Percentiles rank a stretch among this genome's conserved stretches.
phyloP scores from a whole-genome alignment of 2,888 invertebrate genomes.

The Coremacera marginata region DNA sequence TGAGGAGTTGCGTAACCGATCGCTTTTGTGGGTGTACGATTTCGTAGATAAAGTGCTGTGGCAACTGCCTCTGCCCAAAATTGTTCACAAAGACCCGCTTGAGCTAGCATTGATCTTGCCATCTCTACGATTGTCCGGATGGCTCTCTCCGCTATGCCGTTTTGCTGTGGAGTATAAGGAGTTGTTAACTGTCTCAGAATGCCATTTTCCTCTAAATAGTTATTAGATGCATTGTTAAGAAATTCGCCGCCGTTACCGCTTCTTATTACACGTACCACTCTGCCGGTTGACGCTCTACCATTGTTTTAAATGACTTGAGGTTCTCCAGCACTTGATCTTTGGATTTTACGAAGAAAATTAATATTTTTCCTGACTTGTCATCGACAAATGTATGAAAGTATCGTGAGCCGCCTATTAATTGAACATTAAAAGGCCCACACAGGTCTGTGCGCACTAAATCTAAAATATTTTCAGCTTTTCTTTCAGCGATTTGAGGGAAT shows the following conservation, averaged over 20 bases:
- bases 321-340: slow-evolving; percentile 41
- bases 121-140: slow-evolving; percentile 45
- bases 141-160: slow-evolving; percentile 39
- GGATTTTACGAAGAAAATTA: slow-evolving; percentile 36
- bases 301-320: slow-evolving; percentile 29
- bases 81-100: neutral
- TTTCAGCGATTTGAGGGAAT: neutral
- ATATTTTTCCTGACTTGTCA: slow-evolving; percentile 36
- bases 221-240: slow-evolving; percentile 32
- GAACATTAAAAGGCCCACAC: slow-evolving; percentile 39
- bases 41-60: slow-evolving; percentile 22
- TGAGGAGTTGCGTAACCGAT: neutral
- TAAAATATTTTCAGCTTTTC: neutral
- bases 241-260: slow-evolving; percentile 43
- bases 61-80: slow-evolving; percentile 25
- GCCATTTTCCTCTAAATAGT: slow-evolving; percentile 36
- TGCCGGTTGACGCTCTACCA: slow-evolving; percentile 37
- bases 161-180: slow-evolving; percentile 14
- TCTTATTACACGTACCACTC: slow-evolving; percentile 36
- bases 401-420: slow-evolving; percentile 35
- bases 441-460: slow-evolving; percentile 24
- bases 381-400: slow-evolving; percentile 45
- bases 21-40: slow-evolving; percentile 6
- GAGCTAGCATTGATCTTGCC: slow-evolving; percentile 13
- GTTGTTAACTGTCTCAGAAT: slow-evolving; percentile 40